Conservation (phyloP, 2,888 invertebrate genomes). For the Lomographa bimaculata region DNA sequence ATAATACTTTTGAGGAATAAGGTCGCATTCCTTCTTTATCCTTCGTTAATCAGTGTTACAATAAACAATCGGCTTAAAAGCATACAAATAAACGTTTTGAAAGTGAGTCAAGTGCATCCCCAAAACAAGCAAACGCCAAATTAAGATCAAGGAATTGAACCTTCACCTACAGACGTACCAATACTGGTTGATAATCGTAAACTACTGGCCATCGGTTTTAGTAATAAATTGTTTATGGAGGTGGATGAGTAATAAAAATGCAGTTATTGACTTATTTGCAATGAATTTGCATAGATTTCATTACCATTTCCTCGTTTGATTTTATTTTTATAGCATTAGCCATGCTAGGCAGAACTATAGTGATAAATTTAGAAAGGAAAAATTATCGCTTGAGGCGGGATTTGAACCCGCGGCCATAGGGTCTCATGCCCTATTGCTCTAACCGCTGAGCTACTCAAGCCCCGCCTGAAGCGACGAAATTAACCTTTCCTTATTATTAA, state of each 20-base stretch:
- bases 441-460: too few relatives aligned
- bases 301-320: too few relatives aligned
- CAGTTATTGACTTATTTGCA: slow-evolving; percentile 13
- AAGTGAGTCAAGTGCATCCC: slow-evolving; percentile 31
- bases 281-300: slow-evolving; percentile 9
- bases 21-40: slow-evolving; percentile 6
- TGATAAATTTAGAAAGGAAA: too few relatives aligned
- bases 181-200: slow-evolving; percentile 25
- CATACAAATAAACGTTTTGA: slow-evolving; percentile 6
- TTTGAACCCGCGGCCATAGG: too few relatives aligned
- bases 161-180: slow-evolving; percentile 29
- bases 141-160: slow-evolving; percentile 14
- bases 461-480: too few relatives aligned
- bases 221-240: slow-evolving; percentile 13
- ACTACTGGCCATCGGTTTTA: slow-evolving; percentile 6
- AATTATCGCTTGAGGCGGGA: too few relatives aligned
- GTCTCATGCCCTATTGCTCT: too few relatives aligned
- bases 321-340: too few relatives aligned
- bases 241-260: slow-evolving; percentile 8
- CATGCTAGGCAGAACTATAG: too few relatives aligned
- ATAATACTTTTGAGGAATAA: not conserved
- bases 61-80: slow-evolving; percentile 12
- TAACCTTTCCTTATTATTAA: too few relatives aligned
- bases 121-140: slow-evolving; percentile 25
- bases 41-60: slow-evolving; percentile 12